Evolutionary conservation across 2,888 invertebrate species (phyloP).

Genomic region (Cerastis leucographa): DNA sequence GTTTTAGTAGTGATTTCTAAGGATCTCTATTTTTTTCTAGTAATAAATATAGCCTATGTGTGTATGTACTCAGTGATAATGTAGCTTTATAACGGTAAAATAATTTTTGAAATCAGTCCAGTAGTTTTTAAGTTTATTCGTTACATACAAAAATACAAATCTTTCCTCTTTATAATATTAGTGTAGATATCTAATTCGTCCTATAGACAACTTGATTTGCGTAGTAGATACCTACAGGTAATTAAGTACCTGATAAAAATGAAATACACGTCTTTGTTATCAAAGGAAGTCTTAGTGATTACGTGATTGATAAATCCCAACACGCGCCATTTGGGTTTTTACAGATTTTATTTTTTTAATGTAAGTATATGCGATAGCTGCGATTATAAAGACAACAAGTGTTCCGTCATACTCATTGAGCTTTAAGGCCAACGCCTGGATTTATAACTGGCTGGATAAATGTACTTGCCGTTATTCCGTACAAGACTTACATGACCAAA

Average conservation of each 20-base stretch:
- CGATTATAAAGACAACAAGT: not conserved
- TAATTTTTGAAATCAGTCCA: too few species aligned
- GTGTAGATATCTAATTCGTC: not conserved
- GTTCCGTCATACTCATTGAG: not conserved
- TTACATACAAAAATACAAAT: too few species aligned
- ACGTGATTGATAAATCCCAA: constrained; percentile 16
- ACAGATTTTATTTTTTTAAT: not conserved
- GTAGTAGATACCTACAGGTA: not conserved
- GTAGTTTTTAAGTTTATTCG: too few species aligned
- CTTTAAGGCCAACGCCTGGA: not conserved
- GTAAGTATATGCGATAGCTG: not conserved
- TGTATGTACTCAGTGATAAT: too few species aligned
- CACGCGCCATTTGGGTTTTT: constrained; percentile 10
- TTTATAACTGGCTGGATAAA: not conserved
- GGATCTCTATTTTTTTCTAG: too few species aligned
- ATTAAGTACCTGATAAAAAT: not conserved
- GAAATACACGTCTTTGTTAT: constrained; percentile 5
- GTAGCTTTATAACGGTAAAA: too few species aligned
- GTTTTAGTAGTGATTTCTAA: too few species aligned
- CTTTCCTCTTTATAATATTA: too few species aligned
- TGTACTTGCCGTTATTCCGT: not conserved
- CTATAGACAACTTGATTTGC: not conserved
- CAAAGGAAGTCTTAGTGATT: constrained; percentile 8
- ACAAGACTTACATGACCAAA: not conserved
- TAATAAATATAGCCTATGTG: too few species aligned